Evolutionary conservation across 1,140 invertebrate genomes (phyloP), one percentile per base, ranked within the genome.

Genomic region (Elymnias hypermnestra): DNA sequence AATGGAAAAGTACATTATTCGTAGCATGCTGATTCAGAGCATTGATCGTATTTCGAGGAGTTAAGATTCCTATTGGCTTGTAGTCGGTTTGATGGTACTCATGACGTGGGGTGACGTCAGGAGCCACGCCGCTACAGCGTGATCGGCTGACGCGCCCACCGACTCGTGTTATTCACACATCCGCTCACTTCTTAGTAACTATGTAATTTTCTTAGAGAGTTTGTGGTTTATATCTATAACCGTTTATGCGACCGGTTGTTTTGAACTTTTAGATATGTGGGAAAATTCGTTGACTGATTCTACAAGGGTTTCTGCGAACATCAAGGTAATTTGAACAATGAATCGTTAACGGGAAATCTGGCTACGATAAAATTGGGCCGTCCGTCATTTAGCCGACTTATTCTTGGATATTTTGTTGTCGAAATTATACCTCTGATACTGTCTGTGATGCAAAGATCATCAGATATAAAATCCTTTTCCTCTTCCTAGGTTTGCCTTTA

Each of bases 1-100:
- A 77, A 66, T 62, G 75, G 75, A 79, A 79, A 79, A 76, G 62
- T 79, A 75, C 72, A 44, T 49, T 39, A 23, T 49, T 51, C 43
- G 47, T 67, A 56, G 57, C 56, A 62, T 46, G 63, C 57, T 46
- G 29, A 44, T 37, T 41, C 17, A 14, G 51, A 45, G 18, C 42
- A 54, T 39, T 44, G 46, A 21, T 48, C 49, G 46, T 65, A 64
- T 51, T 50, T 39, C 35, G 23, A 13, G 15, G 26, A 3, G 22
- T 44, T 62, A 50, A 59, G 40, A 49, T 52, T 17, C 25, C 28
- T 33, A 44, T 63, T 69, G 53, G 54, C 53, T 42, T 22, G 48
- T 6, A 8, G 6, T 19, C 6, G n/a, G 23, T 18, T 13, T 13
- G 7, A 8, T 15, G 22, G 33, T 19, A 6, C 15, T 12, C 28